phyloP scores from a whole-genome alignment of 2,113 vertebrate genomes.

The Sebastes schlegelii region DNA sequence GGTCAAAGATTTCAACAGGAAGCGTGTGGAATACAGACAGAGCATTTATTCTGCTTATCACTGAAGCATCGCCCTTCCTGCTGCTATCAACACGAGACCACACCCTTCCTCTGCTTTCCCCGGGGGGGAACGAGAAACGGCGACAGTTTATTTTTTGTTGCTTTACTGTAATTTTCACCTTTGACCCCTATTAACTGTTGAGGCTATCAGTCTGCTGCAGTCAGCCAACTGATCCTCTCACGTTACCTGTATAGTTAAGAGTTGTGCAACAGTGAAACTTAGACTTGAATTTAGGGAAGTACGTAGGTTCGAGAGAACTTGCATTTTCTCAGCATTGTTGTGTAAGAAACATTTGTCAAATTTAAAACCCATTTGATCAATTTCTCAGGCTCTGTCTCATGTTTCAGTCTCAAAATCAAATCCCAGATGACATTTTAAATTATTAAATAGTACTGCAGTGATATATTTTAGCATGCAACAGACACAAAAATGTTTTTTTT shows the following conservation, averaged over 20 bases:
- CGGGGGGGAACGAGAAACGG: not conserved
- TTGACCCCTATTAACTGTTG: not conserved
- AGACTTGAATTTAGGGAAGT: not conserved
- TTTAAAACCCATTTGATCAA: not conserved
- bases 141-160: not conserved
- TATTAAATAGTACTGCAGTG: not conserved
- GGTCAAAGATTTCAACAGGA: constrained; percentile 17
- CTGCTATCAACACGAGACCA: not conserved
- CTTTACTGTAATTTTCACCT: not conserved
- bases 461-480: not conserved
- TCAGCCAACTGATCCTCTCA: not conserved
- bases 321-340: not conserved
- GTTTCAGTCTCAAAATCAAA: not conserved
- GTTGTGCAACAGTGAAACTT: not conserved
- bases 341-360: not conserved
- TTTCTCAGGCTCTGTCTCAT: not conserved
- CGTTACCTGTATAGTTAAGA: not conserved
- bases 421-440: not conserved
- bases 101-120: constrained; percentile 52
- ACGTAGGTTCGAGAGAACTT: not conserved
- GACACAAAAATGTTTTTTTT: not conserved
- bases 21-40: not conserved
- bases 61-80: constrained; percentile 33
- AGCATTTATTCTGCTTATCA: constrained; percentile 30
- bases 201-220: not conserved